A percentile compares a stretch with the other conserved stretches of the same genome.
Conservation (phyloP, 2,797 vertebrate species). For the Rachycentron canadum region DNA sequence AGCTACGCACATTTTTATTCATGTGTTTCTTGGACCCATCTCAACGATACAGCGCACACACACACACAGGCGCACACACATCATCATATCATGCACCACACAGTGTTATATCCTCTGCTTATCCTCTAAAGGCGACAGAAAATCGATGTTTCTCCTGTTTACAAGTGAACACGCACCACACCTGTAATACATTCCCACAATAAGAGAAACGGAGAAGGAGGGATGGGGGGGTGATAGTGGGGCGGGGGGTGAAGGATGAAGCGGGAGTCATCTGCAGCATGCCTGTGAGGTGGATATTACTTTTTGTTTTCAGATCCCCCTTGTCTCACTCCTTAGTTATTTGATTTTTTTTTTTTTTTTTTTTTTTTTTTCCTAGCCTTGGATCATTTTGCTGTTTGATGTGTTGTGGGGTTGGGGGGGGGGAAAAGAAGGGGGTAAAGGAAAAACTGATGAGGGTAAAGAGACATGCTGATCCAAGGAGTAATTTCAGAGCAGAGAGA, state of each 20-base stretch:
- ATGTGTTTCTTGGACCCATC: conserved; percentile 45
- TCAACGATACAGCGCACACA: conserved; percentile 19
- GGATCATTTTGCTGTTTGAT: conserved; percentile 69
- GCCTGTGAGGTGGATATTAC: conserved; percentile 70
- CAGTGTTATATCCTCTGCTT: conserved; percentile 69
- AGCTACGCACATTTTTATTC: conserved; percentile 45
- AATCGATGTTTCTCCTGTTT: conserved; percentile 75
- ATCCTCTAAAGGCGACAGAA: conserved; percentile 71
- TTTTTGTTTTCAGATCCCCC: conserved; percentile 63
- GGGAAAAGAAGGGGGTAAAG: conserved; percentile 2
- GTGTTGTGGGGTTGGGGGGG: conserved; percentile 21
- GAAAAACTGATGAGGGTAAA: conserved; percentile 23
- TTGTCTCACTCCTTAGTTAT: conserved; percentile 38
- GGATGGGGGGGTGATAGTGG: no score
- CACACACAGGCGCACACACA: conserved; percentile 16
- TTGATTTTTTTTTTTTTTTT: conserved; percentile 32
- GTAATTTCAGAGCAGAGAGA: conserved; percentile 20
- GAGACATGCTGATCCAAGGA: conserved; percentile 37
- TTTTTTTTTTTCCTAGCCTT: conserved; percentile 14
- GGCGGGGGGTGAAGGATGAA: conserved; percentile 36
- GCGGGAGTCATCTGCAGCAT: conserved; percentile 51
- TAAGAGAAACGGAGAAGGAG: conserved; percentile 48
- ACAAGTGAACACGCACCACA: conserved; percentile 67
- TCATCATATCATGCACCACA: conserved; percentile 34
- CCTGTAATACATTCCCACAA: conserved; percentile 75